Evolutionary conservation across 2,888 invertebrate species (phyloP), one percentile per base, ranked within the genome.

Genomic region (Thalpophila matura): DNA sequence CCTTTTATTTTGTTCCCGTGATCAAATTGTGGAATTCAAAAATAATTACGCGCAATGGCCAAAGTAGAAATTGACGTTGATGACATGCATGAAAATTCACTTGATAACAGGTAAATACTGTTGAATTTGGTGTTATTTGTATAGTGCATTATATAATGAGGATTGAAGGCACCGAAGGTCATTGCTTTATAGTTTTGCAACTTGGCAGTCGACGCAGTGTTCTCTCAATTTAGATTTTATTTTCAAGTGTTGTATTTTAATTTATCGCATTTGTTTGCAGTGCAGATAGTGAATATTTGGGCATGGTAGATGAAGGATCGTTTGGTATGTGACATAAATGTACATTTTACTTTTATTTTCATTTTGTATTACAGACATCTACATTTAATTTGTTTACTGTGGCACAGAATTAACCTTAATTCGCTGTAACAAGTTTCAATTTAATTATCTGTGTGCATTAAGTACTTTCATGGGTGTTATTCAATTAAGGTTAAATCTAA

Each of bases 1-100:
- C 96, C 92, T 93, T 95, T 92, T 95, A 95, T 91, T 95, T 96
- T 96, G 96, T 96, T 95, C 96, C 96, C 96, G 96, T 96, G 96
- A 96, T 96, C 96, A 96, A 95, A 94, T 95, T 91, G 95, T 94
- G 95, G 92, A 96, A 96, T 96, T 96, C 95, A 96, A 96, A 96
- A 96, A 95, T 95, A 95, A 94, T 95, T 92, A 89, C 89, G 89
- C 89, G 91, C 90, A 92, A 94, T 94, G 94, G 89, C 92, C 73
- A 92, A 94, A 93, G 90, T 92, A 71, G 86, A 90, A 88, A 95
- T 96, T 94, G 96, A 96, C 87, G 91, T 85, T 74, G 86, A 84
- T 94, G 96, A 96, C 89, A 92, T 96, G 81, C 91, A 96, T 85
- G 96, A 96, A 86, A 92, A 93, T 89, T 95, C 96, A 63, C 91